These are phyloP conservation scores for Ochotona curzoniae DNA, from an alignment of 2,113 vertebrate genomes.

Conservation along the genomic window DNA sequence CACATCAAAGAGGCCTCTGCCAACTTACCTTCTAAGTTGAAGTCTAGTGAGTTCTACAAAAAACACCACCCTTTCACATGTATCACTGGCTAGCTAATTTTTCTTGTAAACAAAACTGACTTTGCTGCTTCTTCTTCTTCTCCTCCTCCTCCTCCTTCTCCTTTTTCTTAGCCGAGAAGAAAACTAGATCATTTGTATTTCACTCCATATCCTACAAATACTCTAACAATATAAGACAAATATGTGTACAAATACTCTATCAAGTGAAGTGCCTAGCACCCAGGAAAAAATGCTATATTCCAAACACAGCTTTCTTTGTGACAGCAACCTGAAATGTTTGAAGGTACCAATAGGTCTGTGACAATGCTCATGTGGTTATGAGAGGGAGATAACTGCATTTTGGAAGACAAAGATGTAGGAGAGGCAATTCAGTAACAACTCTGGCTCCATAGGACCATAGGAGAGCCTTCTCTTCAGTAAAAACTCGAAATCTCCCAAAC, in stretches of 20 bases:
- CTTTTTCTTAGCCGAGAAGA: not conserved
- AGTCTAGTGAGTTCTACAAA: not conserved
- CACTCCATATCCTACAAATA: not conserved
- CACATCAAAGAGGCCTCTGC: not conserved
- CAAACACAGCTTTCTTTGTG: constrained; percentile 1
- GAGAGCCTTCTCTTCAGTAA: not conserved
- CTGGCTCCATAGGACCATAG: not conserved
- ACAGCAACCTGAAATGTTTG: not conserved
- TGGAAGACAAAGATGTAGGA: constrained; percentile 15
- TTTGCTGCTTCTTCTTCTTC: not conserved
- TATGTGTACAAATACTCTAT: too few species aligned
- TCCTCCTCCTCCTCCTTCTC: not conserved
- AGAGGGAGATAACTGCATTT: not conserved
- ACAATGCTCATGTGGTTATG: not conserved
- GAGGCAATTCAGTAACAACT: not conserved
- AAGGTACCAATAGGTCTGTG: not conserved
- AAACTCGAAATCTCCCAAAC: constrained; percentile 37
- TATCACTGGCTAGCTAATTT: not conserved
- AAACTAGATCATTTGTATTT: not conserved
- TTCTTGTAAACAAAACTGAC: constrained; percentile 22
- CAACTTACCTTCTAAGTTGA: constrained; percentile 11
- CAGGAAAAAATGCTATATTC: not conserved
- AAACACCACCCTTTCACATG: not conserved
- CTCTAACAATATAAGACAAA: not conserved
- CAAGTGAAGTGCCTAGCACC: too few species aligned